A percentile compares a stretch with the other conserved stretches of the same genome.
These are phyloP conservation scores for Silurus aristotelis DNA, from an alignment of 2,797 vertebrate genomes.

Conservation along the genomic window DNA sequence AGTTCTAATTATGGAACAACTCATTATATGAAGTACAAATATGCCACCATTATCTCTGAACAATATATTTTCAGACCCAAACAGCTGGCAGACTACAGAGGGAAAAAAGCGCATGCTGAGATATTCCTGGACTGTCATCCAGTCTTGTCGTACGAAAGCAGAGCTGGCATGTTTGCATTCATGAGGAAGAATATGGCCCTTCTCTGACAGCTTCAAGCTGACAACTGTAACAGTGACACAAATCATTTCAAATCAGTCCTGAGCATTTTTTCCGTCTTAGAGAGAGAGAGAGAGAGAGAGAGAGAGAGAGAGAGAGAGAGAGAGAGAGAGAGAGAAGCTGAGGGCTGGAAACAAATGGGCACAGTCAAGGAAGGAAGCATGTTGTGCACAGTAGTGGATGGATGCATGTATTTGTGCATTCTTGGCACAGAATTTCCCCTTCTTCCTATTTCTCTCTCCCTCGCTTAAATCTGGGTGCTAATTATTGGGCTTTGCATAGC, in stretches of 20 bases:
- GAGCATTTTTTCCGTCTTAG: slow-evolving; percentile 70
- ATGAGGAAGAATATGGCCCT: slow-evolving; percentile 70
- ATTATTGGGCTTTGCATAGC: slow-evolving; percentile 90
- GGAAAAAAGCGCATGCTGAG: slow-evolving; percentile 78
- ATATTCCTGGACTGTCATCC: slow-evolving; percentile 78
- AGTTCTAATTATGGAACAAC: slow-evolving; percentile 41
- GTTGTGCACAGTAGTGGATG: slow-evolving; percentile 51
- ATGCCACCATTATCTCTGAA: slow-evolving; percentile 66
- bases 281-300: slow-evolving; percentile 3
- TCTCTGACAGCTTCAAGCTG: slow-evolving; percentile 79
- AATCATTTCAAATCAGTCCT: slow-evolving; percentile 78
- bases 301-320: background rate
- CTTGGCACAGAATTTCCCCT: slow-evolving; percentile 52
- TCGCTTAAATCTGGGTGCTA: slow-evolving; percentile 76
- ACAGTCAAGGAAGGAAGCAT: slow-evolving; percentile 65
- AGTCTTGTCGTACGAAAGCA: slow-evolving; percentile 75
- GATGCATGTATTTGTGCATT: slow-evolving; percentile 56
- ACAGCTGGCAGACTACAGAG: slow-evolving; percentile 79
- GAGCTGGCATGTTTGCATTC: slow-evolving; percentile 77
- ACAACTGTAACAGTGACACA: slow-evolving; percentile 82
- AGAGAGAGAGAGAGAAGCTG: slow-evolving; percentile 29
- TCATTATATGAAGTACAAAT: slow-evolving; percentile 54
- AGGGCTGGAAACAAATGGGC: slow-evolving; percentile 65
- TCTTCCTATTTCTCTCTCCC: slow-evolving; percentile 32
- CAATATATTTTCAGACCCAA: slow-evolving; percentile 78